Base-by-base conservation (phyloP, 2,797 vertebrate species). In the Pelobates cultripes region DNA sequence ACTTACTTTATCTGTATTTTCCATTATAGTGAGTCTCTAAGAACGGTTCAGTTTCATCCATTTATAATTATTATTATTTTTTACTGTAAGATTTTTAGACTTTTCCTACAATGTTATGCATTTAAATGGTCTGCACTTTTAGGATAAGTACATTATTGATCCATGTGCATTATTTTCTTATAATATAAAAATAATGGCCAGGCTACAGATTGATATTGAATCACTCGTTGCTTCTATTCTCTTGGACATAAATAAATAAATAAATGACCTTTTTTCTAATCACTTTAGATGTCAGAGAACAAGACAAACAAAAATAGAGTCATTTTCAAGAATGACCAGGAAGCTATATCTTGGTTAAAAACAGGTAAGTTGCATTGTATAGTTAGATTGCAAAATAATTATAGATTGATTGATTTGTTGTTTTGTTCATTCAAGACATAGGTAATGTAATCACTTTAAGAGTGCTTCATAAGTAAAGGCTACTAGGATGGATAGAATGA, bases 341-440 rank as follows among this genome's bases (percentile, higher is more conserved):
- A 95, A 91, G 94, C 89, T 87, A 86, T 90, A 86, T 87, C 89
- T 87, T 92, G 92, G 89, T 87, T 95, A 88, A 93, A 87, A 64
- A 91, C 92, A 90, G 92, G 94, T 95, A 89, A 90, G 92, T 88
- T 70, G 4, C 28, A 64, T 64, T 64, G 61, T 64, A 40, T 64
- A 28, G 3, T 64, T 64, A 64, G 6, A 64, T 40, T 12, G 47
- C 5, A 15, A 61, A 14, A 61, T 8, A 61, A 61, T 15, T 61
- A 13, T 61, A 13, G 13, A 61, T 61, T 13, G 5, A 4, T 40
- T 57, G 55, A 57, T 57, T 57, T 40, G 6, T 17, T 7, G 28
- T 64, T 64, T 14, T n/a, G 3, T 64, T 64, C 28, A 40, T 10
- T 64, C 15, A 10, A 2, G n/a, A 64, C 6, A 64, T 64, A 40